Evolutionary conservation across 1,140 invertebrate species (phyloP).

Genomic region (Adoxophyes honmai): DNA sequence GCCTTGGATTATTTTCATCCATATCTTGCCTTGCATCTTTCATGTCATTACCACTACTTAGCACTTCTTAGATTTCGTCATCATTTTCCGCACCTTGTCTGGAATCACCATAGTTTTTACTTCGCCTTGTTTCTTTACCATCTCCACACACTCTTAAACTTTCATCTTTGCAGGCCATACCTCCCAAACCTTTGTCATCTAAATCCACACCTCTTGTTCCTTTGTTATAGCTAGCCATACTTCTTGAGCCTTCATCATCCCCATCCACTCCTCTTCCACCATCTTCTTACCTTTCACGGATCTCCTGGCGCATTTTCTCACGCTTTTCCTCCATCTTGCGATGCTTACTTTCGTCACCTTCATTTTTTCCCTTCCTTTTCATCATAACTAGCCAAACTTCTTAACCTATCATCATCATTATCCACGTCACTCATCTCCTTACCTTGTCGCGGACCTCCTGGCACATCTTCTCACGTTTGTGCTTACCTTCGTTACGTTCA

Average conservation of each 20-base stretch:
- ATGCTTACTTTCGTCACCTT: conserved; percentile 91
- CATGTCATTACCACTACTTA: not conserved
- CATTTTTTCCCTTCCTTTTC: no score
- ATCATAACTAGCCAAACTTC: no score
- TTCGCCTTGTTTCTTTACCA: no score
- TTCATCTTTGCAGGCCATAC: no score
- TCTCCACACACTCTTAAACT: no score
- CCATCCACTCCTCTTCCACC: not conserved
- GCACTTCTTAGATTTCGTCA: not conserved
- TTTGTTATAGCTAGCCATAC: not conserved
- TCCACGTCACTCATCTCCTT: no score
- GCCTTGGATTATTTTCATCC: not conserved
- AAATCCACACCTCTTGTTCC: not conserved
- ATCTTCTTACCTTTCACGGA: conserved; percentile 92
- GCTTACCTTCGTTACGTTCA: not conserved
- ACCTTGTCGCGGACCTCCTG: not conserved
- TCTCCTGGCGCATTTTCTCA: conserved; percentile 98
- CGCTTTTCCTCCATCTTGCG: conserved; percentile 98
- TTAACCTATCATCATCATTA: no score
- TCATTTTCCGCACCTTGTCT: not conserved
- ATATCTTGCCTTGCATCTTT: not conserved
- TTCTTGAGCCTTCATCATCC: not conserved
- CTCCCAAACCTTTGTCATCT: not conserved
- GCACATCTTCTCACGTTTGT: not conserved
- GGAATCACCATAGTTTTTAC: not conserved